Percentiles rank a stretch among this genome's conserved stretches.
Conservation (phyloP, 2,888 invertebrate species). For the Rhorus exstirpatorius region DNA sequence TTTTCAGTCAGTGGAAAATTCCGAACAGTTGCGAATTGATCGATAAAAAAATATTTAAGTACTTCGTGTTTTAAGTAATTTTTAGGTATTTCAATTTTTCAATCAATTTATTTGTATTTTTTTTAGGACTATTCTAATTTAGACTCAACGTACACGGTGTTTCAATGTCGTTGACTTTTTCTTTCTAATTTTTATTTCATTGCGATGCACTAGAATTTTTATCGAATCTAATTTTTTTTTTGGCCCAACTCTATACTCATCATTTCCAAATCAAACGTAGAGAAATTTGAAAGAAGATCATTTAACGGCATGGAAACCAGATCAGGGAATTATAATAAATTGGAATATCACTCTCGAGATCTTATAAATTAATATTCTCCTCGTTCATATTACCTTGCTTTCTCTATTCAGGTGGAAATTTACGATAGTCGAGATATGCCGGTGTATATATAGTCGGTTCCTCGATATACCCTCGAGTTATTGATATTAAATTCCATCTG, state of each 20-base stretch:
- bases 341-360: slow-evolving; percentile 8
- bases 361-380: neutral
- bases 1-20: no score
- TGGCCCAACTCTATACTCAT: neutral
- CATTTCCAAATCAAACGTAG: neutral
- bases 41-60: no score
- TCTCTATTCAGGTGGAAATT: slow-evolving; percentile 2
- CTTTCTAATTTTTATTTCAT: no score
- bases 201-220: no score
- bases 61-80: no score
- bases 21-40: no score
- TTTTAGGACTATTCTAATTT: no score
- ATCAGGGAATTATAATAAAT: neutral
- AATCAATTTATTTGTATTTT: no score
- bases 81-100: no score
- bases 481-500: slow-evolving; percentile 71
- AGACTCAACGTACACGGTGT: no score
- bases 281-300: neutral
- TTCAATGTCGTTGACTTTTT: no score
- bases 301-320: neutral
- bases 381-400: neutral
- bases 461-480: slow-evolving; percentile 35
- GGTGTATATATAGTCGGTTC: slow-evolving; percentile 1
- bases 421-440: slow-evolving; percentile 8
- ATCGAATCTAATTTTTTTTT: neutral